phyloP scores from a whole-genome alignment of 2,797 vertebrate genomes.

The Microctenopoma lineatum region DNA sequence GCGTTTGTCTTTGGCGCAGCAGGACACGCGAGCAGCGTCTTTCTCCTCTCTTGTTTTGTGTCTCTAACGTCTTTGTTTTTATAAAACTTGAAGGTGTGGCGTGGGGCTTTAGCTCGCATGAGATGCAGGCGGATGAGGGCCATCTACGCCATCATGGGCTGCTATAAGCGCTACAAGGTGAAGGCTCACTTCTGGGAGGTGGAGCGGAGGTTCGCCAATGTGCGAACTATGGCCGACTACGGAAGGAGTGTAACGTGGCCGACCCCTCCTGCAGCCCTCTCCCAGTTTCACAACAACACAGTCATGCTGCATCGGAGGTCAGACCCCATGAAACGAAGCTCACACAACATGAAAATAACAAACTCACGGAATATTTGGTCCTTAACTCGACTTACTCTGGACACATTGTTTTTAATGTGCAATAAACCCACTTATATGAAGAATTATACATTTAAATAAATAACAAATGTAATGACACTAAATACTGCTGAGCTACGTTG shows the following conservation, averaged over 20 bases:
- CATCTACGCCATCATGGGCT: constrained; percentile 88
- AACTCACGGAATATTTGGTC: background rate
- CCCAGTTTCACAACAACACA: constrained; percentile 87
- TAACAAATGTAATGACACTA: background rate
- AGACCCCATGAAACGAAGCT: constrained; percentile 4
- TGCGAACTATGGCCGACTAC: constrained; percentile 85
- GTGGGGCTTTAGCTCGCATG: constrained; percentile 88
- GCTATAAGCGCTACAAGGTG: constrained; percentile 91
- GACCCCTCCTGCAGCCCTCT: constrained; percentile 81
- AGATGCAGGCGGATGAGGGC: constrained; percentile 85
- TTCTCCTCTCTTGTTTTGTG: background rate
- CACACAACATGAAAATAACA: background rate
- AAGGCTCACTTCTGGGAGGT: constrained; percentile 89
- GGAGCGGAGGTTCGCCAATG: constrained; percentile 82
- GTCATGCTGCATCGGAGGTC: constrained; percentile 88
- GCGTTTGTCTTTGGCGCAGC: constrained; percentile 40
- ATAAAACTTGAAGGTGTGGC: constrained; percentile 83
- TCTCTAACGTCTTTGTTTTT: background rate
- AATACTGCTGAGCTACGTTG: background rate
- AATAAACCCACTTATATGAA: background rate
- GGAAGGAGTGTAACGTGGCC: constrained; percentile 90
- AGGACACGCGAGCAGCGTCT: constrained; percentile 1
- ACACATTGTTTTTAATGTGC: background rate
- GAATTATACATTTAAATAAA: background rate
- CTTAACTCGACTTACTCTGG: background rate